Percentiles rank a stretch among this genome's conserved stretches.
These are phyloP conservation scores for Corvus hawaiiensis DNA, from an alignment of 2,113 vertebrate genomes.

Conservation along the genomic window DNA sequence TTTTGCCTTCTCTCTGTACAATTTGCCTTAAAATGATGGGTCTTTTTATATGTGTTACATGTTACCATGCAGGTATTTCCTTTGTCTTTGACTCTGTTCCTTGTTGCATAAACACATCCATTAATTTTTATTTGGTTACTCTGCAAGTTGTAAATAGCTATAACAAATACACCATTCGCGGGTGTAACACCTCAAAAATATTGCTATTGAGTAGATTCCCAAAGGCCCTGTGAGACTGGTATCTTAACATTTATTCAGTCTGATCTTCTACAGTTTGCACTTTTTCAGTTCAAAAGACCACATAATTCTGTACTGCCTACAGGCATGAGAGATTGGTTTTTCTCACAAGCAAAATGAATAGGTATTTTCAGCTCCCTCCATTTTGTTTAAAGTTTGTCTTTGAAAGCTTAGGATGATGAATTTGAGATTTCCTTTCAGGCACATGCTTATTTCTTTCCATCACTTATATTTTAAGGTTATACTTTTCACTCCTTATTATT, in stretches of 20 bases:
- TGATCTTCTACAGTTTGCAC: constrained; percentile 6
- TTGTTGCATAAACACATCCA: not conserved
- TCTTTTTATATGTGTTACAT: not conserved
- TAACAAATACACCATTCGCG: not conserved
- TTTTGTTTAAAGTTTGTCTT: constrained; percentile 59
- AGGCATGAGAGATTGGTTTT: constrained; percentile 41
- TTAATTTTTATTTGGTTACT: not conserved
- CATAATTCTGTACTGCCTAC: constrained; percentile 29
- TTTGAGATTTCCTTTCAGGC: constrained; percentile 34
- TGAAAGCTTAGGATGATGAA: constrained; percentile 32
- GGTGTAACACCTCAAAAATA: constrained; percentile 17
- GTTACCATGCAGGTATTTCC: not conserved
- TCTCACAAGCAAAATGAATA: constrained; percentile 53
- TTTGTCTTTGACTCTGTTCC: not conserved
- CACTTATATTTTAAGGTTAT: constrained; percentile 32
- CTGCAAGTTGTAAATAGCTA: not conserved
- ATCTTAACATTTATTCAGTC: constrained; percentile 52
- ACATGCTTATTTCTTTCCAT: not conserved
- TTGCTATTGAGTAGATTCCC: not conserved
- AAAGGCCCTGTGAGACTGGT: not conserved
- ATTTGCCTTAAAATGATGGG: not conserved
- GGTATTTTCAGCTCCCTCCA: constrained; percentile 40
- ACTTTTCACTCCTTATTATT: constrained; percentile 1
- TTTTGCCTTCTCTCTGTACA: not conserved
- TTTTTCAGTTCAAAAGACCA: constrained; percentile 14